Percentiles rank a stretch among this genome's conserved stretches.
Conservation (phyloP, 1,140 invertebrate species). For the Euwallacea similis region DNA sequence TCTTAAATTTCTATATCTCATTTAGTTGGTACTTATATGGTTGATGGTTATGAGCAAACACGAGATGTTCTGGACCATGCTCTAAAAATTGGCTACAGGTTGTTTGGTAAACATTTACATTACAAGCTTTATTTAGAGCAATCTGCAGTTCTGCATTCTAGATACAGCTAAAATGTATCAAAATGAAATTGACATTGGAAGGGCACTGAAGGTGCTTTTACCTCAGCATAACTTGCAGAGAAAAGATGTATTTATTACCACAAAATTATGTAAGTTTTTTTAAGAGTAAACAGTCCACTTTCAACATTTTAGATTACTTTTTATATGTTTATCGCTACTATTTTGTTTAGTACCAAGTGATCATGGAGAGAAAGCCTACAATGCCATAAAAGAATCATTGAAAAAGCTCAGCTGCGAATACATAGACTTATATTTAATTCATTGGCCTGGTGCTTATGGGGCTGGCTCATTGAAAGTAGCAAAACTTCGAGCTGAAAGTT, state of each 20-base stretch:
- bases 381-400: constrained; percentile 67
- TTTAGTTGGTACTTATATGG: constrained; percentile 40
- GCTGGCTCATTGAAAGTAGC: constrained; percentile 14
- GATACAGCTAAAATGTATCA: constrained; percentile 76
- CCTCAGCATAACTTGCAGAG: constrained; percentile 66
- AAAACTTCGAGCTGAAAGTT: constrained; percentile 59
- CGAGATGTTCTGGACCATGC: constrained; percentile 33
- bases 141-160: constrained; percentile 44
- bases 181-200: constrained; percentile 72
- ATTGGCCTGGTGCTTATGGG: constrained; percentile 73
- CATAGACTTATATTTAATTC: constrained; percentile 82
- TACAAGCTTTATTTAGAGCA: background rate
- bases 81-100: constrained; percentile 32
- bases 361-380: constrained; percentile 62
- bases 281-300: background rate
- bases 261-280: constrained; percentile 66
- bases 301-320: background rate
- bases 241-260: constrained; percentile 76
- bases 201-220: constrained; percentile 62
- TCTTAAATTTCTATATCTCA: background rate
- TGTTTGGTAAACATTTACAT: constrained; percentile 34
- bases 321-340: background rate
- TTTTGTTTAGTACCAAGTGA: constrained; percentile 64
- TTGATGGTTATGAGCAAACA: constrained; percentile 29
- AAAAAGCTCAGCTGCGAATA: constrained; percentile 67